phyloP scores from a whole-genome alignment of 2,888 invertebrate species.

The Metallyticus violacea region DNA sequence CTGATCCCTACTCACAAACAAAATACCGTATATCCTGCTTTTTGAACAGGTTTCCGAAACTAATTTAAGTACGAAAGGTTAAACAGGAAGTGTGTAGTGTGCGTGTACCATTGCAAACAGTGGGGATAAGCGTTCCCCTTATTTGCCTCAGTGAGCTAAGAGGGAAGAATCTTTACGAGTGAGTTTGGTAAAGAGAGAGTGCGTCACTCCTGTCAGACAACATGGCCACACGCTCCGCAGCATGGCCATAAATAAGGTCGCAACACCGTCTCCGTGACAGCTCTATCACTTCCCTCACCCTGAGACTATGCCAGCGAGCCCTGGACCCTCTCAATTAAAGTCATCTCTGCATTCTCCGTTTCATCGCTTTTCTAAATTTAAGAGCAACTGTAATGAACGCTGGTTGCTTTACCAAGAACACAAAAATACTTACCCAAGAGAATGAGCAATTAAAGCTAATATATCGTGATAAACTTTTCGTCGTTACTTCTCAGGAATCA shows the following conservation, averaged over 20 bases:
- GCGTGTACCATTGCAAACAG: no score
- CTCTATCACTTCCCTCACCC: neutral
- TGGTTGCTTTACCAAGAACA: neutral
- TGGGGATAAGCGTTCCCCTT: neutral
- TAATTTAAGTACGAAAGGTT: no score
- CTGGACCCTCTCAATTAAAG: neutral
- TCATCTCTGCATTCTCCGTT: neutral
- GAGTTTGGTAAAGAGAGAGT: neutral
- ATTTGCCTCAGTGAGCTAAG: neutral
- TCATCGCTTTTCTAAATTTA: neutral
- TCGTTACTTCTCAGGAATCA: neutral
- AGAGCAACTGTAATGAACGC: neutral
- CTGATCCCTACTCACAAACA: no score
- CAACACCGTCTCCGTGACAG: neutral
- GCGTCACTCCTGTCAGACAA: neutral
- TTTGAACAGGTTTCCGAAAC: no score
- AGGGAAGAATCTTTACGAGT: neutral
- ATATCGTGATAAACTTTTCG: neutral
- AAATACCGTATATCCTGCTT: no score
- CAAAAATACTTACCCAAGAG: neutral
- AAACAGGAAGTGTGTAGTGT: no score
- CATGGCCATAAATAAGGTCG: neutral
- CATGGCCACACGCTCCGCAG: neutral
- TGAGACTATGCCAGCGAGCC: neutral
- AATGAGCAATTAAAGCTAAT: neutral